Base-by-base conservation (phyloP, 1,140 invertebrate species). In the Helicorthomorpha holstii region DNA sequence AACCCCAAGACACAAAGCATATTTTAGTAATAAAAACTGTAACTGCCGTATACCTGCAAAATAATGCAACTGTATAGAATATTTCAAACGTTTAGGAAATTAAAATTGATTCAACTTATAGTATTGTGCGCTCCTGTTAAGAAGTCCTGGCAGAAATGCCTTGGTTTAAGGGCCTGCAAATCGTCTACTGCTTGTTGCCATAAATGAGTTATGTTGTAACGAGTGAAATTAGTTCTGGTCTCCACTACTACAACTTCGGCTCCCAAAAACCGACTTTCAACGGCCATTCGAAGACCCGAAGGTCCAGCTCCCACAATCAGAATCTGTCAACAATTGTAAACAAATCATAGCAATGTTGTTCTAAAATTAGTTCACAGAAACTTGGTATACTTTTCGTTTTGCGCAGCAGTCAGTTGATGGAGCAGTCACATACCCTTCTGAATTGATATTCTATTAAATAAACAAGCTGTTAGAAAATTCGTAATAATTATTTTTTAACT, bases 1-100 rank as follows among this genome's bases (percentile, higher is more conserved):
- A n/a, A 78, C 75, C 34, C 76, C 76, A 21, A 78, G 55, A 7
- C 77, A 54, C 2, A 78, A 61, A 19, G 74, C 71, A 43, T 74
- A 66, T 61, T 78, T 78, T 51, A 74, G 57, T 23, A 75, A 60
- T 41, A 75, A 70, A 57, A 68, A 73, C 61, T 75, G 73, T 41
- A 75, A 57, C 52, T 70, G 65, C 46, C 69, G 64, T 47, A 75
- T 75, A 59, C 71, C 71, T 72, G 56, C 29, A 34, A 16, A 7
- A 34, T 34, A 34, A 7, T n/a, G n/a, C n/a, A n/a, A 34, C 7
- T 7, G 29, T 34, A 34, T 7, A 34, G n/a, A n/a, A n/a, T n/a
- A n/a, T 34, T 34, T 34, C 29, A 34, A 7, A 34, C 16, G 16
- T 34, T 34, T 16, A 34, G 29, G 16, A 34, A 34, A 7, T 34